Percentiles rank a stretch among this genome's conserved stretches.
These are phyloP conservation scores for Macroglossus sobrinus DNA, from an alignment of 2,113 vertebrate genomes.

Conservation along the genomic window DNA sequence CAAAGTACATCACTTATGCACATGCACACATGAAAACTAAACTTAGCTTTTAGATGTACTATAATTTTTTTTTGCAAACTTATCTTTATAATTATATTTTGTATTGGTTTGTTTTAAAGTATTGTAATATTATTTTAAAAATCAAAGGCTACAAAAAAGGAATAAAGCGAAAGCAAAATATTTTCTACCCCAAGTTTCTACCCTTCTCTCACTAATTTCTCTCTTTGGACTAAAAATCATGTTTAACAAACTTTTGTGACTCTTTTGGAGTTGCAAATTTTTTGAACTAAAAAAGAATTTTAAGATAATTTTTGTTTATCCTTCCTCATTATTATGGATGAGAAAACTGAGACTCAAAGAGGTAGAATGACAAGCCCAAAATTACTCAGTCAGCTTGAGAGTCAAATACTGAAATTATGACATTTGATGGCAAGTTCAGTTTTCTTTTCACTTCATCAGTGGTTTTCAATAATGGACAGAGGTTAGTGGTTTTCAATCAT, in stretches of 20 bases:
- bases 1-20: background rate
- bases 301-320: background rate
- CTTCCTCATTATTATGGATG: background rate
- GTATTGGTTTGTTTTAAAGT: background rate
- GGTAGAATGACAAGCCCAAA: background rate
- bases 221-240: background rate
- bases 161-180: background rate
- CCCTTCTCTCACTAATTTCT: background rate
- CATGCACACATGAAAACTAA: background rate
- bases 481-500: too few relatives aligned
- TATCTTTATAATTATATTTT: slow-evolving; percentile 14
- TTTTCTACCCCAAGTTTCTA: background rate
- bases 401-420: background rate
- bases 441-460: background rate
- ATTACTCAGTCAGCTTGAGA: background rate
- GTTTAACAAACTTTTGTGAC: background rate
- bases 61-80: background rate
- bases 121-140: background rate
- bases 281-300: slow-evolving; percentile 11
- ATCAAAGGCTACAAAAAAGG: background rate
- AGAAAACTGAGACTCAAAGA: background rate
- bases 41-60: background rate
- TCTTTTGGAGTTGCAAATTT: background rate
- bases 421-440: background rate
- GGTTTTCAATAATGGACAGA: background rate